phyloP scores from a whole-genome alignment of 2,113 vertebrate species.

The Ciconia stormi region DNA sequence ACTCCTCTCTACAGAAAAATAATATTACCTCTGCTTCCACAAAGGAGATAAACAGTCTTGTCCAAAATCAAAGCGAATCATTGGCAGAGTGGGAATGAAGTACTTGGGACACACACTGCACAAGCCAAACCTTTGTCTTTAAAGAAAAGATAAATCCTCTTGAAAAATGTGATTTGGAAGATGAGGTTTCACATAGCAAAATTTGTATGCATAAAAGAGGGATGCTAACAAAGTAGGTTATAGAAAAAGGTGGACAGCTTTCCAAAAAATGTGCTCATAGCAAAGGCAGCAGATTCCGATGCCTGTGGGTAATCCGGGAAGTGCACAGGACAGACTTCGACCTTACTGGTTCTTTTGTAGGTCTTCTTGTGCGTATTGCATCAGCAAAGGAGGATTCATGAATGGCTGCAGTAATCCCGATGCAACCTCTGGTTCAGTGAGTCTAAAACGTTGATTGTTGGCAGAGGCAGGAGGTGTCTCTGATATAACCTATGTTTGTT shows the following conservation, averaged over 20 bases:
- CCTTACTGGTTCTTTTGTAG: background rate
- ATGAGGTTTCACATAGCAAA: background rate
- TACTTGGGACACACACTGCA: background rate
- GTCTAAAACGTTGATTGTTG: background rate
- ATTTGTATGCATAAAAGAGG: background rate
- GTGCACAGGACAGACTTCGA: background rate
- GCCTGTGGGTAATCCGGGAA: background rate
- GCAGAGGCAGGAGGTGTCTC: background rate
- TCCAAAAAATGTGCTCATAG: background rate
- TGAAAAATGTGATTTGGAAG: background rate
- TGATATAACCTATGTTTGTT: background rate
- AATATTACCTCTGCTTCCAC: background rate
- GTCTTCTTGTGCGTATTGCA: background rate
- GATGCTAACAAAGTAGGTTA: background rate
- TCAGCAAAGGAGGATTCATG: background rate
- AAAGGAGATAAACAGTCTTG: background rate
- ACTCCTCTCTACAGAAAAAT: background rate
- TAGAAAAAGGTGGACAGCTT: background rate
- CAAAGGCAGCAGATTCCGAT: background rate
- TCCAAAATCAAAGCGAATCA: background rate
- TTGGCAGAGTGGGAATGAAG: background rate
- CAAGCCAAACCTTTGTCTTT: background rate
- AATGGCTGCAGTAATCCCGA: background rate
- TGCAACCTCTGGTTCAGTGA: background rate
- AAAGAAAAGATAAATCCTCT: background rate